Base-by-base conservation (phyloP, 2,797 vertebrate genomes). In the Acestrorhynchus altus region DNA sequence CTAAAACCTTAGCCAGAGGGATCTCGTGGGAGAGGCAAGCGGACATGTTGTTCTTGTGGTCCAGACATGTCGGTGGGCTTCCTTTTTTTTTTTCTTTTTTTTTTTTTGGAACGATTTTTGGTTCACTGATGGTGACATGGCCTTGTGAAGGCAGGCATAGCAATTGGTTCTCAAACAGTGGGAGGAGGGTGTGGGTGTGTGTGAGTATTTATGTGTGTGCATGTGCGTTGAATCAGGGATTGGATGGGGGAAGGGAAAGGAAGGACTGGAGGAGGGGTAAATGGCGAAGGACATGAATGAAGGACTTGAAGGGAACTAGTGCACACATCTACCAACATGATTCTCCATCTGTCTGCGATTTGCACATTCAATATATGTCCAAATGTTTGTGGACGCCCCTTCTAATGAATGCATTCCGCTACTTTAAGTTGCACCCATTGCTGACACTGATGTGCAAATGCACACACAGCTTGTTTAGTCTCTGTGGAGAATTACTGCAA, bases 81-180 rank as follows among this genome's bases (percentile, higher is more conserved):
- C 6, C 28, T 22, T 77, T 52, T 8, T 22, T 20, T 56, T 56
- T 56, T 56, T 52, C n/a, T 35, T 35, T 6, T 6, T 52, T 20
- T 52, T 20, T 56, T 56, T 56, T 56, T 54, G 24, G 54, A 47
- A 47, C 46, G n/a, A n/a, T n/a, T n/a, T n/a, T n/a, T 16, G 46
- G 2, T 51, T 56, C 24, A 42, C 59, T 77, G 66, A 26, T 73
- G 78, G 74, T 77, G 73, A 66, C 59, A 61, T 61, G 65, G 72
- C 64, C 63, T 76, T 83, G 82, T 67, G 47, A 72, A 52, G 66
- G 72, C 42, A 72, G 67, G 71, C 64, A 78, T 63, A 70, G 57
- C 68, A 73, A 67, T 57, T 46, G 35, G 46, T 63, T 81, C 9
- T 69, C 75, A 20, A 49, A 63, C 51, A 52, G 51, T 26, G 31